Evolutionary conservation across 1,140 invertebrate species (phyloP), one percentile per base, ranked within the genome.

Genomic region (Caerostris extrusa): DNA sequence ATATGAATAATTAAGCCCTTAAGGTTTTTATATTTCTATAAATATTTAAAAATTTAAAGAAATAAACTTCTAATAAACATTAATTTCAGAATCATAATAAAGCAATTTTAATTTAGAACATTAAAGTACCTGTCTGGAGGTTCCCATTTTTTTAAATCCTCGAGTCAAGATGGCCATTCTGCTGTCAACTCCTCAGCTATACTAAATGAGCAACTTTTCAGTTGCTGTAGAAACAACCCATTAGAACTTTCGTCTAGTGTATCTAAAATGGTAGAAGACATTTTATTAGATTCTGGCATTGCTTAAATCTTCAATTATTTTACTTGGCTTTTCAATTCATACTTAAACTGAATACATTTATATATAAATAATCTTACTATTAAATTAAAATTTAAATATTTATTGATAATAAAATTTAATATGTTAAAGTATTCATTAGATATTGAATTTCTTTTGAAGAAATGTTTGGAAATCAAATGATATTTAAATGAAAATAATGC

Each of bases 101-200:
- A 60, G 12, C 7, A 60, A 7, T 60, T 60, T 60, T 10, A 5
- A 56, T 14, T 83, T 6, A 5, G 34, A 34, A 34, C 34, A 34
- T 34, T 7, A 17, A 7, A 4, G 4, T 90, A 90, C 89, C 89
- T 90, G 89, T 17, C 56, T 19, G 67, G 89, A 77, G 89, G 67
- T n/a, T 53, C 89, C 64, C 53, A 90, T 81, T 71, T 53, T 7
- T 71, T 64, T 12, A 57, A 50, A 89, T 94, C 90, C 94, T 95
- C 94, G 94, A 95, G 95, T 95, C 95, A 95, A 95, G 95, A 95
- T 92, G 95, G 95, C 95, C 95, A 95, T 94, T 95, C 90, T n/a
- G 94, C 89, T n/a, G 94, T 69, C 69, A 93, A 94, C 90, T 92
- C 67, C 88, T 94, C 94, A 34, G 77, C 94, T 94, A 91, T 91